Percentiles rank a stretch among this genome's conserved stretches.
phyloP scores from a whole-genome alignment of 2,113 vertebrate genomes.

The Dolichotis patagonum region DNA sequence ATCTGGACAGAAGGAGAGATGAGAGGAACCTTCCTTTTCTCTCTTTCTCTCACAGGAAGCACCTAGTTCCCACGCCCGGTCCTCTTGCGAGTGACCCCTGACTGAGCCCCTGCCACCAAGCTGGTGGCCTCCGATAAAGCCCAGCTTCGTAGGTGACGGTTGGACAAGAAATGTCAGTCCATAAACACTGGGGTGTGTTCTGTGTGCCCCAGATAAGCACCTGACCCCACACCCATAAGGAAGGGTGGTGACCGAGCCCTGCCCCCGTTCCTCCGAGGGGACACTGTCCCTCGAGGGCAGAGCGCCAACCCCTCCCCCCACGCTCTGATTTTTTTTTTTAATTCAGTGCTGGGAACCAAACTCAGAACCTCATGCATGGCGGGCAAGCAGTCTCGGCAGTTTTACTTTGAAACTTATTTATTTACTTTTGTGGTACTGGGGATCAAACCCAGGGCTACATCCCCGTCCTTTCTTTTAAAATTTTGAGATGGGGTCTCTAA shows the following conservation, averaged over 20 bases:
- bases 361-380: neutral
- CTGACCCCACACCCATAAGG: neutral
- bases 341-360: neutral
- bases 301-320: neutral
- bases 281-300: neutral
- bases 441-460: neutral
- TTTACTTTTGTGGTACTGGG: neutral
- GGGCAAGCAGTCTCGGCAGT: neutral
- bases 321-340: too few species aligned
- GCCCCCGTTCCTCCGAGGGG: neutral
- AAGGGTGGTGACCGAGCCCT: too few species aligned
- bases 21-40: neutral
- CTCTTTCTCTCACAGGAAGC: neutral
- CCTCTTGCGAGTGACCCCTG: accelerated
- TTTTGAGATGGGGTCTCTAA: neutral
- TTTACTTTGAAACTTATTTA: neutral
- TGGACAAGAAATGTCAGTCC: slow-evolving; percentile 17
- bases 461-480: neutral
- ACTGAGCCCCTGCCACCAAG: neutral
- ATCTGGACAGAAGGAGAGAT: slow-evolving; percentile 18
- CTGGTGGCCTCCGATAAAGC: neutral
- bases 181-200: neutral
- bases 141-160: neutral
- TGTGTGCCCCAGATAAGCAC: neutral
- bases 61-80: accelerated